Evolutionary conservation across 2,888 invertebrate species (phyloP).

Genomic region (Oxycera nigricornis): DNA sequence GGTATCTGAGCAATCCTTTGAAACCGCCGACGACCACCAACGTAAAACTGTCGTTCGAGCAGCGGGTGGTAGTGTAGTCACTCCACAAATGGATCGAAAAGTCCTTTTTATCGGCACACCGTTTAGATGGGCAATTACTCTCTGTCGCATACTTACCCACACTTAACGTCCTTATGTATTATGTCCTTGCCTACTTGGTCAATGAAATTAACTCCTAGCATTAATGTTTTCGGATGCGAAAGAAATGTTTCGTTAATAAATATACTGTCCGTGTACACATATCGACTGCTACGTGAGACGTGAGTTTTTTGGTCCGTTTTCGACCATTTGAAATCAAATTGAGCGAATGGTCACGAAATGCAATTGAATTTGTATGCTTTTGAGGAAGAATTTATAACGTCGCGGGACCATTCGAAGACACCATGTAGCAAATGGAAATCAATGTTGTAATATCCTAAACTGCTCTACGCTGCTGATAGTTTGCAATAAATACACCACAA

Average conservation of each 20-base stretch:
- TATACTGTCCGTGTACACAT: neutral
- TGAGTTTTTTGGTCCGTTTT: neutral
- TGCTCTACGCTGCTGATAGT: neutral
- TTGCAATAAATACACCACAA: neutral
- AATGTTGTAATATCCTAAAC: too few species aligned
- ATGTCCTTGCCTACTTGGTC: constrained; percentile 12
- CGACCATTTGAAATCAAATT: too few species aligned
- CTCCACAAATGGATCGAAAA: neutral
- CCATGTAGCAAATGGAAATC: too few species aligned
- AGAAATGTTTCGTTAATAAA: neutral
- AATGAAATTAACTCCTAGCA: neutral
- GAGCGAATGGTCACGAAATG: neutral
- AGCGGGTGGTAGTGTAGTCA: constrained; percentile 38
- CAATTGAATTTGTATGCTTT: neutral
- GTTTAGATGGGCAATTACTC: constrained; percentile 13
- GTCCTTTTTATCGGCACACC: neutral
- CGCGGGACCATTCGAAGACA: neutral
- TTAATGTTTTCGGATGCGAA: neutral
- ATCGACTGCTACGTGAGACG: neutral
- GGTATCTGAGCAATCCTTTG: constrained; percentile 39
- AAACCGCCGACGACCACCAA: constrained; percentile 44
- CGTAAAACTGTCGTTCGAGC: constrained; percentile 42
- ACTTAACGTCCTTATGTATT: constrained; percentile 12
- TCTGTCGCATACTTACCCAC: neutral
- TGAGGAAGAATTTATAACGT: neutral